Evolutionary conservation across 2,888 invertebrate genomes (phyloP).

Genomic region (Cryptocephalus primarius): DNA sequence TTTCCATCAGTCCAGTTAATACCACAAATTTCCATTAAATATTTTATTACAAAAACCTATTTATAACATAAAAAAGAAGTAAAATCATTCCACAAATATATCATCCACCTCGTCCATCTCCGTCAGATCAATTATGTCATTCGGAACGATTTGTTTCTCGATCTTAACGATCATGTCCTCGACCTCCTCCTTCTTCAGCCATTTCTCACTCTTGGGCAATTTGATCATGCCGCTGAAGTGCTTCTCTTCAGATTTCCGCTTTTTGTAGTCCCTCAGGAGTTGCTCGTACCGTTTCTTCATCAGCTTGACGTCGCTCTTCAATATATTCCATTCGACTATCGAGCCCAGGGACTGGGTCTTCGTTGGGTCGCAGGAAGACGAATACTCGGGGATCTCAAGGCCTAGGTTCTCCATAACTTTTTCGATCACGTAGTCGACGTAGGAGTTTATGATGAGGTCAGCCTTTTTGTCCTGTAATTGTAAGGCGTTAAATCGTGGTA

Average conservation of each 20-base stretch:
- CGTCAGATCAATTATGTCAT: neutral
- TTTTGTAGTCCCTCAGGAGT: conserved; percentile 33
- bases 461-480: conserved; percentile 76
- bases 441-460: conserved; percentile 76
- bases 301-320: conserved; percentile 45
- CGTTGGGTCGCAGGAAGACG: conserved; percentile 54
- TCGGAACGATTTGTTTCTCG: neutral
- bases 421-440: conserved; percentile 74
- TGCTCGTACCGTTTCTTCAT: conserved; percentile 52
- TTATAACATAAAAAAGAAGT: no score
- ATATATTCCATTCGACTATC: conserved; percentile 64
- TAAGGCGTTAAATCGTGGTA: neutral
- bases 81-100: neutral
- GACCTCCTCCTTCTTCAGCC: neutral
- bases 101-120: neutral
- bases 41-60: no score
- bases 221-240: conserved; percentile 9
- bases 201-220: neutral
- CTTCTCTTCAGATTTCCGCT: conserved; percentile 21
- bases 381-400: conserved; percentile 64
- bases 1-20: no score
- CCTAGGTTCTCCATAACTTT: conserved; percentile 64
- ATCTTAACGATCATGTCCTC: neutral
- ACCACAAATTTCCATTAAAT: no score
- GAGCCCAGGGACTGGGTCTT: conserved; percentile 35